Conservation (phyloP, 2,888 invertebrate species). For the Diadegma fenestrale region DNA sequence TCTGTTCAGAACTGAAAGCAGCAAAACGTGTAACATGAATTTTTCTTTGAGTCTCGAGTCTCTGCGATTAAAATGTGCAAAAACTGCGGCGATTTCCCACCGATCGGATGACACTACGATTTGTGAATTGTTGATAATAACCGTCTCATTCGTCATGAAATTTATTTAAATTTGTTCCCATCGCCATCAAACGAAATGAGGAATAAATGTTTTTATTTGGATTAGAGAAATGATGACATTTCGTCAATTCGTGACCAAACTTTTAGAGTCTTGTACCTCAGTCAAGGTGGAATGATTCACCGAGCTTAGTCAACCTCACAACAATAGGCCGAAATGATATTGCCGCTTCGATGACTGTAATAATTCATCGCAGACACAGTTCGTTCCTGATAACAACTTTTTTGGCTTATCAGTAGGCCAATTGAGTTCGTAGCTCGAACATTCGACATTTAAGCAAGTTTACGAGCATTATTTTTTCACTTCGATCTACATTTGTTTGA, state of each 20-base stretch:
- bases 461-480: neutral
- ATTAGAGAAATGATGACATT: neutral
- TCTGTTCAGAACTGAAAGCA: no score
- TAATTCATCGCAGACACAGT: slow-evolving; percentile 1
- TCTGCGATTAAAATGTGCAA: no score
- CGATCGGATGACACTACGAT: neutral
- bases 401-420: slow-evolving; percentile 2
- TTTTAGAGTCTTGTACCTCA: slow-evolving; percentile 1
- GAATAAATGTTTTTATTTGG: neutral
- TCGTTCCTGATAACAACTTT: neutral
- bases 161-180: neutral
- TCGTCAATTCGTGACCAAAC: neutral
- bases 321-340: neutral
- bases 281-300: slow-evolving; percentile 7
- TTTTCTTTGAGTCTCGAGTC: no score
- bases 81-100: neutral
- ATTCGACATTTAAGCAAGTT: neutral
- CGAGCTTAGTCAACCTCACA: neutral
- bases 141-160: neutral
- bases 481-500: neutral
- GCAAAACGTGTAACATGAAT: no score
- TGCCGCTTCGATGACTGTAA: neutral
- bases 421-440: neutral
- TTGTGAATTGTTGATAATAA: neutral
- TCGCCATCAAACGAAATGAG: neutral